These are phyloP conservation scores for Sinhomidia bicolor DNA, from an alignment of 2,888 invertebrate species.

Conservation along the genomic window DNA sequence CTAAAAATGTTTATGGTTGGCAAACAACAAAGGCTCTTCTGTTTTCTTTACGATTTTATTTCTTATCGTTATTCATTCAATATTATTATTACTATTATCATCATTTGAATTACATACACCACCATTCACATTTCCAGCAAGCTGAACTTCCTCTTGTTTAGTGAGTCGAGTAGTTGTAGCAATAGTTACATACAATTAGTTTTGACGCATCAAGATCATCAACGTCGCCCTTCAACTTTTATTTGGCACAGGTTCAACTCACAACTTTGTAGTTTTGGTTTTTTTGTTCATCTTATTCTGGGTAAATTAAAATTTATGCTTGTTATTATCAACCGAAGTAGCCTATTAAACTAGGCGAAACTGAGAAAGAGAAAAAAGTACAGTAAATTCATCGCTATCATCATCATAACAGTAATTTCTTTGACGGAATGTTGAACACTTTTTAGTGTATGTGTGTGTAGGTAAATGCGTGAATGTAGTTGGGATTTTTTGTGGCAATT, in stretches of 20 bases:
- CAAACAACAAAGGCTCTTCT: background rate
- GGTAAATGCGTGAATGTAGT: background rate
- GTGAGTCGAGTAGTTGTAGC: background rate
- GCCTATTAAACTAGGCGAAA: constrained; percentile 24
- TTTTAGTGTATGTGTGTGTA: background rate
- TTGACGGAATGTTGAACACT: constrained; percentile 20
- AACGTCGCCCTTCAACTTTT: constrained; percentile 14
- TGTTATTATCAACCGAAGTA: constrained; percentile 36
- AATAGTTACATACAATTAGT: constrained; percentile 38
- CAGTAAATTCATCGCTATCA: background rate
- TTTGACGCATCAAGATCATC: constrained; percentile 33
- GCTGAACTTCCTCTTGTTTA: background rate
- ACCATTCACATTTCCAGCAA: background rate
- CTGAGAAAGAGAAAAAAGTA: background rate
- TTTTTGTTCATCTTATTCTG: constrained; percentile 1
- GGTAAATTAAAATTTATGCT: constrained; percentile 1
- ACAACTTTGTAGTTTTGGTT: background rate
- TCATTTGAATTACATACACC: background rate
- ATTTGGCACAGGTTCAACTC: constrained; percentile 39
- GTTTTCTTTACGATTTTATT: background rate
- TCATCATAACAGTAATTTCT: background rate
- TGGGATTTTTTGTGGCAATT: background rate
- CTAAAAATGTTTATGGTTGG: constrained; percentile 10
- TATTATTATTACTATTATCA: background rate
- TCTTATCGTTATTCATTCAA: background rate